Percentiles rank a stretch among this genome's conserved stretches.
Evolutionary conservation across 2,113 vertebrate genomes (phyloP).

Genomic region (Amia ocellicauda): DNA sequence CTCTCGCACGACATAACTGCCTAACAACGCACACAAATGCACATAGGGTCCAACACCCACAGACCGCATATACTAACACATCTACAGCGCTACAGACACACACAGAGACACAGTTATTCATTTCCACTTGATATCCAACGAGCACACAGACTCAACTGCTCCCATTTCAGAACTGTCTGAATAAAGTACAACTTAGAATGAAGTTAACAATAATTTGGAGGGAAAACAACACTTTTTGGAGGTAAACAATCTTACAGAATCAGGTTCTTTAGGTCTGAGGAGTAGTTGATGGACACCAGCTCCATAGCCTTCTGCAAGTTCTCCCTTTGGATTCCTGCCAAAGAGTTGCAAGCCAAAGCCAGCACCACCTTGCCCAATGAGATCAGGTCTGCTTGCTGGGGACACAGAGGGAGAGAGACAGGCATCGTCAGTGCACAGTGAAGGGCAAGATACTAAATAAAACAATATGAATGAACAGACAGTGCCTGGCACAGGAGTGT

Average conservation of each 20-base stretch:
- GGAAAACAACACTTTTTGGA: background rate
- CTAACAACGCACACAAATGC: background rate
- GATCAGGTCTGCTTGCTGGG: slow-evolving; percentile 97
- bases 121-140: too few species aligned
- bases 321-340: slow-evolving; percentile 97
- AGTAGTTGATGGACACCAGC: slow-evolving; percentile 98
- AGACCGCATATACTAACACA: background rate
- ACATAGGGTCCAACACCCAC: background rate
- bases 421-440: background rate
- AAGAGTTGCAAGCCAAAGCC: slow-evolving; percentile 96
- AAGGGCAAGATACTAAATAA: background rate
- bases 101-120: too few species aligned
- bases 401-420: slow-evolving; percentile 20
- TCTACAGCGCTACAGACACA: too few species aligned
- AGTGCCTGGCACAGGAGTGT: too few species aligned
- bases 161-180: too few species aligned
- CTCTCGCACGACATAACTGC: too few species aligned
- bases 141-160: too few species aligned
- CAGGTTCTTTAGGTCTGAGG: slow-evolving; percentile 98
- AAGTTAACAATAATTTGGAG: background rate
- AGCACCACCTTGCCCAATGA: slow-evolving; percentile 97
- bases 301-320: slow-evolving; percentile 99
- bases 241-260: slow-evolving; percentile 81
- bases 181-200: background rate
- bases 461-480: background rate